Base-by-base conservation (phyloP, 2,888 invertebrate species). In the Leucophenga montana region DNA sequence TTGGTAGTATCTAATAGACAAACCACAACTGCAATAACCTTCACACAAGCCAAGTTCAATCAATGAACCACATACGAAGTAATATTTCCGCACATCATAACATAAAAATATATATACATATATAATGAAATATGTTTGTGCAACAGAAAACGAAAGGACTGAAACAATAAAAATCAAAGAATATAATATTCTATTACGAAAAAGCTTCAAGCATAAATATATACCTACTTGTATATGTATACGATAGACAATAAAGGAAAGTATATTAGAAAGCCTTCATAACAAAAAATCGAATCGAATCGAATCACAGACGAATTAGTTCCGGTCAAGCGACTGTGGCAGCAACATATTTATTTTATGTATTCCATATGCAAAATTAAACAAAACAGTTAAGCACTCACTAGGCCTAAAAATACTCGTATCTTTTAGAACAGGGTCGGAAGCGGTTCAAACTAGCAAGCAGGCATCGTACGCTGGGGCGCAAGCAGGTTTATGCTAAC, bases 311-410 rank as follows among this genome's bases (percentile, higher is more conserved):
- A 78, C 74, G 75, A 72, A 81, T 82, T 77, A 67, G 83, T 82
- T 84, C 78, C 83, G 81, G 81, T 78, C 84, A 77, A 75, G 83
- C 61, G 71, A 67, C 46, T 61, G 46, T 64, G 62, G 27, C 57
- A 50, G 70, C 77, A 80, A 80, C 88, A 87, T 87, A 83, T 86
- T 86, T 84, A 82, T 87, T 88, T 88, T 87, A 88, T 86, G 86
- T 83, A 80, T 86, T 86, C 86, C 80, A 85, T 88, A 88, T 88
- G 88, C 86, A 87, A 88, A 88, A 71, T 72, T 16, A 62, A 39
- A 67, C 11, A 39, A 39, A 11, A 8, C 39, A 39, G 39, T 39
- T 39, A 39, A 39, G 39, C 1, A 39, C 39, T 39, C 8, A 33
- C 3, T 33, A 8, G 39, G 39, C 39, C 3, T 39, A 39, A 8